phyloP scores from a whole-genome alignment of 2,888 invertebrate genomes.

The Sinopyrophorus schimmeli region DNA sequence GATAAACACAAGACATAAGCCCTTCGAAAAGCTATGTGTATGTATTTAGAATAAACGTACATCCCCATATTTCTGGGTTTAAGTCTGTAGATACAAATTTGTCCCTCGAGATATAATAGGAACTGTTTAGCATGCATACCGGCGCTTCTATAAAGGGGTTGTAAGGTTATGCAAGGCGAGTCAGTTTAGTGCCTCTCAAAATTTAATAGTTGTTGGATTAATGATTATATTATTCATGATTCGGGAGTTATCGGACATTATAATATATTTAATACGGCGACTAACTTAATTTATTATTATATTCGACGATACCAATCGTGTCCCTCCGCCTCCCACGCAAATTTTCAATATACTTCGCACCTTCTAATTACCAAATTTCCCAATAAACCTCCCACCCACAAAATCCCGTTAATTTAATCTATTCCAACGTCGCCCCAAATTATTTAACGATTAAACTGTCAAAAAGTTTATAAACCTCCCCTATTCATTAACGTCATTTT shows the following conservation, averaged over 20 bases:
- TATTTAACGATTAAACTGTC: too few relatives aligned
- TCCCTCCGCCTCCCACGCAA: too few relatives aligned
- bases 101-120: constrained; percentile 18
- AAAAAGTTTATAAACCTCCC: too few relatives aligned
- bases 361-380: constrained; percentile 28
- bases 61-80: constrained; percentile 12
- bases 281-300: constrained; percentile 21
- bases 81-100: constrained; percentile 19
- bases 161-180: constrained; percentile 31
- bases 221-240: constrained; percentile 39
- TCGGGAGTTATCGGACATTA: constrained; percentile 23
- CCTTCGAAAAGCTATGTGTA: too few relatives aligned
- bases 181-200: constrained; percentile 36
- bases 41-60: constrained; percentile 4
- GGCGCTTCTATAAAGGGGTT: constrained; percentile 24
- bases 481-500: too few relatives aligned
- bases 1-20: too few relatives aligned
- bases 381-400: constrained; percentile 18
- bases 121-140: constrained; percentile 29
- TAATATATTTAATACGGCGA: constrained; percentile 25
- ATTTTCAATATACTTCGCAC: constrained; percentile 30
- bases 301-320: constrained; percentile 15
- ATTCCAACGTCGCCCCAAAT: constrained; percentile 23
- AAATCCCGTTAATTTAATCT: constrained; percentile 19
- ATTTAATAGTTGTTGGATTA: constrained; percentile 39